These are phyloP conservation scores for Austrolebias charrua DNA, from an alignment of 2,797 vertebrate genomes.

Conservation along the genomic window DNA sequence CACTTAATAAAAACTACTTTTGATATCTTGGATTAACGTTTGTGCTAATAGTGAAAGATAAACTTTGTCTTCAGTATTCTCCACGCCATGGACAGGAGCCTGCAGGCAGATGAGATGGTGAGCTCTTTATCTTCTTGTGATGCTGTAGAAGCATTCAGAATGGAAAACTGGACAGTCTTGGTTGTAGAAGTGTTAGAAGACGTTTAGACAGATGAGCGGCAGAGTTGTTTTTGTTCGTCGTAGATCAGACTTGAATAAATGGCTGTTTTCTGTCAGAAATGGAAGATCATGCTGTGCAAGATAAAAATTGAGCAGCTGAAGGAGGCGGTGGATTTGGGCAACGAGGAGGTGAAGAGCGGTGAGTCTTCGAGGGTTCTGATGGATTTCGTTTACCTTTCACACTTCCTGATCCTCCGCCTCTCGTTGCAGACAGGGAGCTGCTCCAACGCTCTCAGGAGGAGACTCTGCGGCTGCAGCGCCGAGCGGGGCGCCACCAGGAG, in stretches of 20 bases:
- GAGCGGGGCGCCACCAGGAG: constrained; percentile 91
- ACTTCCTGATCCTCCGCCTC: neutral
- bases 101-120: constrained; percentile 89
- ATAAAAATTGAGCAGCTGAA: constrained; percentile 95
- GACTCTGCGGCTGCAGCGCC: constrained; percentile 86
- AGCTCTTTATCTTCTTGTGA: constrained; percentile 49
- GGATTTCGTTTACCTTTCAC: neutral
- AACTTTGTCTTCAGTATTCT: constrained; percentile 78
- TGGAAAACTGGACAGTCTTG: neutral
- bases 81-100: constrained; percentile 87
- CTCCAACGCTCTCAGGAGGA: constrained; percentile 88
- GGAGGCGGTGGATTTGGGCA: constrained; percentile 88
- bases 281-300: constrained; percentile 98
- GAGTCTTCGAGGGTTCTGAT: constrained; percentile 51
- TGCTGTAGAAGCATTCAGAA: neutral
- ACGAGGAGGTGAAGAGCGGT: constrained; percentile 89
- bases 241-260: neutral
- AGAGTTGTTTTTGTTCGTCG: too few relatives aligned
- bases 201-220: too few relatives aligned
- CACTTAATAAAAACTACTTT: too few relatives aligned
- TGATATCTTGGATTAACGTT: neutral
- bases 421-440: constrained; percentile 81
- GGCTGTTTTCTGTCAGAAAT: constrained; percentile 82
- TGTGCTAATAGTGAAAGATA: neutral
- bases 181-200: too few relatives aligned